Evolutionary conservation across 2,113 vertebrate genomes (phyloP).

Genomic region (Labrus mixtus): DNA sequence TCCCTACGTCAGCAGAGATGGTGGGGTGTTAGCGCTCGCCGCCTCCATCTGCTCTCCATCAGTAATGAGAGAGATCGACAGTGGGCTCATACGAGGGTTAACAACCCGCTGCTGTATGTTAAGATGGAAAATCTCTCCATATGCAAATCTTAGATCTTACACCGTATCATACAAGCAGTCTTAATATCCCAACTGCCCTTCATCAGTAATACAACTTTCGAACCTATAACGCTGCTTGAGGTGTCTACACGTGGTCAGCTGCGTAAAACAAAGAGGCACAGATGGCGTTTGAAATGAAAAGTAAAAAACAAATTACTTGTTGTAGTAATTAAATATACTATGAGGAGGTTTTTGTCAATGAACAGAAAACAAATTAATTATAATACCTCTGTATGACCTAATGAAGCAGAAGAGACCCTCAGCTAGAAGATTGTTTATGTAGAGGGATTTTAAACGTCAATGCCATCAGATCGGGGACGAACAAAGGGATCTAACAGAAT

Average conservation of each 20-base stretch:
- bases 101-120: conserved; percentile 26
- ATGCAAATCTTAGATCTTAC: conserved; percentile 31
- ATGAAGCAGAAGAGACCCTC: too few relatives aligned
- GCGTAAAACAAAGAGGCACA: conserved; percentile 25
- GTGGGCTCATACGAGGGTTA: conserved; percentile 16
- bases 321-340: too few relatives aligned
- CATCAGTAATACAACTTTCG: neutral
- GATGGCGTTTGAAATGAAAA: neutral
- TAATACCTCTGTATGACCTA: too few relatives aligned
- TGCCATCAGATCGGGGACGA: too few relatives aligned
- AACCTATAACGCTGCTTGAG: neutral
- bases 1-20: conserved; percentile 39
- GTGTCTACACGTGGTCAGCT: neutral
- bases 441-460: too few relatives aligned
- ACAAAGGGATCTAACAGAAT: too few relatives aligned
- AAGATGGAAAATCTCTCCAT: conserved; percentile 30
- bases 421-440: too few relatives aligned
- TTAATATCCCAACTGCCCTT: neutral
- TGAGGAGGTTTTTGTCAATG: too few relatives aligned
- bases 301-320: too few relatives aligned
- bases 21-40: conserved; percentile 39
- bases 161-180: neutral
- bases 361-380: too few relatives aligned
- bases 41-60: conserved; percentile 72
- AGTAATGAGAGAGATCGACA: conserved; percentile 30